phyloP scores from a whole-genome alignment of 2,888 invertebrate species.

The Hermaeophaga mercurialis region DNA sequence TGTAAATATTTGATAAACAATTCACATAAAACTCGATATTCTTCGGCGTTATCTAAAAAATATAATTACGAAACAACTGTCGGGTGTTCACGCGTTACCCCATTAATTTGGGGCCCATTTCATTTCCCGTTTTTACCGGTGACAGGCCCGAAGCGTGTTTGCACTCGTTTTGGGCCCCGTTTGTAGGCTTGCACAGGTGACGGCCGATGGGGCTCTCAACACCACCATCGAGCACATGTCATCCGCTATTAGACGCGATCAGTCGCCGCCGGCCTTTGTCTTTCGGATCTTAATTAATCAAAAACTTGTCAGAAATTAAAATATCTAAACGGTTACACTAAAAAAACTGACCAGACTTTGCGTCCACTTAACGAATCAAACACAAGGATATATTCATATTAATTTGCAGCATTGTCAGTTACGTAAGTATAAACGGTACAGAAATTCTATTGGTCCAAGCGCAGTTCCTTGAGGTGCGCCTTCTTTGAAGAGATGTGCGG shows the following conservation, averaged over 20 bases:
- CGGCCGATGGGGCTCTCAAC: slow-evolving; percentile 11
- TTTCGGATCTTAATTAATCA: slow-evolving; percentile 52
- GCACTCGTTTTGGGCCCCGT: slow-evolving; percentile 13
- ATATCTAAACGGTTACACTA: neutral
- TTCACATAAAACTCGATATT: no score
- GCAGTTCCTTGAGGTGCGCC: no score
- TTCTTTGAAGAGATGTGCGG: no score
- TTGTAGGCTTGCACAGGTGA: slow-evolving; percentile 27
- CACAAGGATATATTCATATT: no score
- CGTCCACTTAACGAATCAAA: no score
- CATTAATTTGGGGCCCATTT: slow-evolving; percentile 15
- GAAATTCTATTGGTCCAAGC: no score
- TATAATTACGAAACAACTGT: slow-evolving; percentile 12
- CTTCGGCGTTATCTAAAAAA: neutral
- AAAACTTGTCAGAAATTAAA: slow-evolving; percentile 18
- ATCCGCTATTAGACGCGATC: slow-evolving; percentile 47
- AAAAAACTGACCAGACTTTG: no score
- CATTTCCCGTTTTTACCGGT: slow-evolving; percentile 17
- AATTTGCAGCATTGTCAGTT: no score
- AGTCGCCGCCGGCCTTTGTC: slow-evolving; percentile 48
- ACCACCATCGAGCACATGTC: slow-evolving; percentile 49
- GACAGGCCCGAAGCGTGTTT: slow-evolving; percentile 19
- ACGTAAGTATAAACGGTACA: no score
- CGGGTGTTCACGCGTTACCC: slow-evolving; percentile 1
- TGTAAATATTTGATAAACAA: no score